Conservation (phyloP, 1,140 invertebrate species). For the Anoplophora glabripennis region DNA sequence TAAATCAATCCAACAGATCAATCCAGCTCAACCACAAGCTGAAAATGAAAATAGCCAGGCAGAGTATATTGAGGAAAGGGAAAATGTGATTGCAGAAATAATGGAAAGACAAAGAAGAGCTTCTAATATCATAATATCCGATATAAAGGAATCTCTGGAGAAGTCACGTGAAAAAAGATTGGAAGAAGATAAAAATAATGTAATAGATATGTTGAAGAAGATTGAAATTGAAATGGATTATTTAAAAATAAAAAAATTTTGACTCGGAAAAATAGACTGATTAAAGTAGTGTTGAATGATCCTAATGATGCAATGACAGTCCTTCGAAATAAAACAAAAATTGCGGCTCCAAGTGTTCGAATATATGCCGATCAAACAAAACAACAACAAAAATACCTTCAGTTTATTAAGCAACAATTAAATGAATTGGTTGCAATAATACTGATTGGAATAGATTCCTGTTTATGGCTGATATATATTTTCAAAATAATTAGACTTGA, state of each 20-base stretch:
- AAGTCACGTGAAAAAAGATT: neutral
- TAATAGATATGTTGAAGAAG: neutral
- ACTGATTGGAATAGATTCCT: too few species aligned
- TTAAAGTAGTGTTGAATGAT: neutral
- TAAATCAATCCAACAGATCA: too few species aligned
- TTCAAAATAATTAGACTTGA: too few species aligned
- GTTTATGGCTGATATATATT: too few species aligned
- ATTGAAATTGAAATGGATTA: neutral
- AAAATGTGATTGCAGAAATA: neutral
- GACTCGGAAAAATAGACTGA: neutral
- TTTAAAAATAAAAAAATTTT: neutral
- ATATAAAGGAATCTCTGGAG: neutral
- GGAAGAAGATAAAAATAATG: neutral
- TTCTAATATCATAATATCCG: neutral
- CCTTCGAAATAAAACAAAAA: neutral
- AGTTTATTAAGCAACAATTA: neutral
- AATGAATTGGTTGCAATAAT: too few species aligned
- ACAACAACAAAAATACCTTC: neutral
- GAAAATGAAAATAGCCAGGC: too few species aligned
- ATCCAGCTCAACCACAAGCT: too few species aligned
- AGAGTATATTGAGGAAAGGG: too few species aligned
- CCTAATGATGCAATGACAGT: neutral
- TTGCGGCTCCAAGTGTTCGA: neutral
- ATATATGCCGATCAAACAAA: neutral
- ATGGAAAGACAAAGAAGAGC: constrained; percentile 5